Evolutionary conservation across 2,888 invertebrate genomes (phyloP).

Genomic region (Lasioglossum leucozonium): DNA sequence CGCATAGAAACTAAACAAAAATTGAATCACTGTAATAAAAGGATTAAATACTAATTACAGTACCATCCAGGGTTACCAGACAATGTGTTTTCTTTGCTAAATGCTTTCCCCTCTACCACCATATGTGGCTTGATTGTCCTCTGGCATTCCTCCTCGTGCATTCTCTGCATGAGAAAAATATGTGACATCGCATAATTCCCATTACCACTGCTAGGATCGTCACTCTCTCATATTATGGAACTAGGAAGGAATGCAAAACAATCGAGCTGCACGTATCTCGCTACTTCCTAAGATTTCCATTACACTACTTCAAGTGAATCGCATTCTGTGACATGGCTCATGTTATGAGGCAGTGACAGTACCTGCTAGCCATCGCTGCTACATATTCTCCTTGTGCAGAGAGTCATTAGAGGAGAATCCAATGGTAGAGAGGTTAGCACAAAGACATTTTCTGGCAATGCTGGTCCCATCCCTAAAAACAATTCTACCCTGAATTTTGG

Average conservation of each 20-base stretch:
- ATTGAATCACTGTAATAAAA: conserved; percentile 32
- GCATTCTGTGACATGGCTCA: too few species aligned
- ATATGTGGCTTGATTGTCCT: too few species aligned
- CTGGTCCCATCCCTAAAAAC: neutral
- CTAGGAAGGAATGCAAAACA: neutral
- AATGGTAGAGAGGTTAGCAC: neutral
- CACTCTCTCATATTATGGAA: too few species aligned
- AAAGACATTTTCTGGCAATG: neutral
- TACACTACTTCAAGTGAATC: too few species aligned
- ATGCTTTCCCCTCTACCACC: neutral
- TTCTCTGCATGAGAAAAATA: neutral
- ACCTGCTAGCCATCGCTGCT: too few species aligned
- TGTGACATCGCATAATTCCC: neutral
- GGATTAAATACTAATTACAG: neutral
- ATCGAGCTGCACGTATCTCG: neutral
- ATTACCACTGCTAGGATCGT: neutral
- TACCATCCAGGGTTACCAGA: neutral
- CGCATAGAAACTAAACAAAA: conserved; percentile 91
- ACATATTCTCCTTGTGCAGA: neutral
- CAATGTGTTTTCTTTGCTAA: neutral
- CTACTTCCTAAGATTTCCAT: too few species aligned
- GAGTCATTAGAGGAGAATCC: neutral
- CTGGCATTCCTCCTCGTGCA: too few species aligned
- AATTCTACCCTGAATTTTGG: neutral
- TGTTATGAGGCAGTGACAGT: too few species aligned